Base-by-base conservation (phyloP, 2,797 vertebrate genomes). In the Silurus lanzhouensis region DNA sequence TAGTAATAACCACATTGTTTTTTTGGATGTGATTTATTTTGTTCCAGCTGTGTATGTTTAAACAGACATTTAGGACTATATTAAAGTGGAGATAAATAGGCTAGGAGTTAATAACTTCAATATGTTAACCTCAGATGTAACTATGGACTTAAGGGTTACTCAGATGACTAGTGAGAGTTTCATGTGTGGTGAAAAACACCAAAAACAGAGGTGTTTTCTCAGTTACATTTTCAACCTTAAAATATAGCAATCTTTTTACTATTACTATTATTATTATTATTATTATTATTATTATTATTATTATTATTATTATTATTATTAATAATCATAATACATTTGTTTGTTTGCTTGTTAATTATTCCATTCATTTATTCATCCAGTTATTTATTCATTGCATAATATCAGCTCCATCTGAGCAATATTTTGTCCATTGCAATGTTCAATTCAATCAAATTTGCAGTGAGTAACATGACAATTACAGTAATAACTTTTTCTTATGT, bases 301-400 rank as follows among this genome's bases (percentile, higher is more conserved):
- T 38, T 38, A 38, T 38, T 38, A 38, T 38, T 38, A 38, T 38
- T 38, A 38, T 3, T 38, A 38, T 3, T 38, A 38, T 0, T 38
- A 2, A 38, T 38, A 38, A 38, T 38, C 2, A 38, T 38, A 38
- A 38, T 38, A 38, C 38, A 38, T 38, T 38, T 38, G 38, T 38
- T 38, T 38, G 38, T 38, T 38, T 38, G 4, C 38, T 38, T 38
- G 38, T 38, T 38, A 38, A 4, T 38, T 38, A 38, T 38, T 38
- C 4, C 4, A 38, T 38, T 38, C 38, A 38, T 38, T 38, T 38
- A 38, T 38, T 38, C 38, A 38, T 38, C 38, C 38, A 38, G 3
- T 38, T 38, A 38, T 38, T 64, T 70, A 22, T 66, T 81, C n/a
- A 81, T 52, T 81, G 68, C 48, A 79, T 46, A 22, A 22, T 79